A percentile compares a stretch with the other conserved stretches of the same genome.
phyloP scores from a whole-genome alignment of 1,140 invertebrate genomes.

The Steinernema khuongi region DNA sequence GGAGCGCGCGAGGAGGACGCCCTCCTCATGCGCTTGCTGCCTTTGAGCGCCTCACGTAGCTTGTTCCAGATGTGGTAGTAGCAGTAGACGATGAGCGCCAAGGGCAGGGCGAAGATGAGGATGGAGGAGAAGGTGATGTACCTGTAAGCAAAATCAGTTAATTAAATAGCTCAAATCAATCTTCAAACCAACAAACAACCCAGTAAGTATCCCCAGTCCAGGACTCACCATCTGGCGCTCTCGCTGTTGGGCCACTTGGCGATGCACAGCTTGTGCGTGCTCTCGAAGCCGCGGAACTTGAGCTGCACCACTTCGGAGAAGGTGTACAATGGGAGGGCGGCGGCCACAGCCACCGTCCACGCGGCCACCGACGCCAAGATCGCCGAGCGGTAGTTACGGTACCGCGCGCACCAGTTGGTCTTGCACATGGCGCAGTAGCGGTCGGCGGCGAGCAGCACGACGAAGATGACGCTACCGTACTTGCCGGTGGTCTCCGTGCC shows the following conservation, averaged over 20 bases:
- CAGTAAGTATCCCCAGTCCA: neutral
- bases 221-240: slow-evolving; percentile 46
- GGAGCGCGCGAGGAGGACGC: slow-evolving; percentile 43
- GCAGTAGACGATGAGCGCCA: slow-evolving; percentile 50
- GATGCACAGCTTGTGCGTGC: slow-evolving; percentile 49
- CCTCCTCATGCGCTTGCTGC: slow-evolving; percentile 44
- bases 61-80: slow-evolving; percentile 58
- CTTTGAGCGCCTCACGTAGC: slow-evolving; percentile 53
- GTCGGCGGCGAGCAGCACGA: slow-evolving; percentile 54
- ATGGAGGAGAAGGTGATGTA: slow-evolving; percentile 56
- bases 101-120: slow-evolving; percentile 53
- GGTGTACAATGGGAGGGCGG: slow-evolving; percentile 49
- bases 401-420: slow-evolving; percentile 45
- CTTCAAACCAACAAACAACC: neutral
- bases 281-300: slow-evolving; percentile 19
- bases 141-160: slow-evolving; percentile 38
- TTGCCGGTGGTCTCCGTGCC: slow-evolving; percentile 54
- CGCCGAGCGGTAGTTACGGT: slow-evolving; percentile 52
- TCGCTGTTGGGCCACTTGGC: slow-evolving; percentile 55
- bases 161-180: neutral
- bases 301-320: slow-evolving; percentile 47
- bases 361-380: slow-evolving; percentile 43
- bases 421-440: slow-evolving; percentile 57
- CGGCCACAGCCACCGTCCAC: slow-evolving; percentile 47
- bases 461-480: slow-evolving; percentile 58